Evolutionary conservation across 2,888 invertebrate genomes (phyloP).

Genomic region (Rambutsinella grinnellia): DNA sequence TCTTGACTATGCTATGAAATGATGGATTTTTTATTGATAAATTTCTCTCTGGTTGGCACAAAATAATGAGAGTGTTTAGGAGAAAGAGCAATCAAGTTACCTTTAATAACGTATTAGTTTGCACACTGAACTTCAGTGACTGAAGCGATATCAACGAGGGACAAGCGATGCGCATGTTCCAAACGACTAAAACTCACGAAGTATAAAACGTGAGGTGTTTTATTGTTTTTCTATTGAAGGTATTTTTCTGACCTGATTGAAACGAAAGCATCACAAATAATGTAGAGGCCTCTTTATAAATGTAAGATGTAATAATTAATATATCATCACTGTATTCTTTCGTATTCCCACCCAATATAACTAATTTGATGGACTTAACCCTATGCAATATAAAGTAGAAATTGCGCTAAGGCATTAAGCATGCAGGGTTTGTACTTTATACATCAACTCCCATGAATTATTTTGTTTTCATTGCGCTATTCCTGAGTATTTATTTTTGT

Average conservation of each 20-base stretch:
- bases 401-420: constrained; percentile 43
- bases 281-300: constrained; percentile 2
- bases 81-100: neutral
- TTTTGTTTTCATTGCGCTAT: constrained; percentile 42
- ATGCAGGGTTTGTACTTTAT: constrained; percentile 54
- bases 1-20: too few species aligned
- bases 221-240: neutral
- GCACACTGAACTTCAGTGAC: neutral
- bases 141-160: neutral
- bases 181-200: constrained; percentile 15
- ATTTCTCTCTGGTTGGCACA: neutral
- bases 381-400: constrained; percentile 38
- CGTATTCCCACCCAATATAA: constrained; percentile 32
- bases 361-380: constrained; percentile 36
- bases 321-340: constrained; percentile 11
- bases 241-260: constrained; percentile 22
- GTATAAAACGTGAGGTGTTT: neutral
- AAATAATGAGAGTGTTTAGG: neutral
- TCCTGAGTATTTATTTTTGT: constrained; percentile 53
- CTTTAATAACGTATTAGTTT: neutral
- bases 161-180: constrained; percentile 11
- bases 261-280: constrained; percentile 31
- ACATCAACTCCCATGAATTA: constrained; percentile 32
- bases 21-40: too few species aligned
- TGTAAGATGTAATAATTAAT: neutral